A percentile compares a stretch with the other conserved stretches of the same genome.
These are phyloP conservation scores for Mycalesis mineus DNA, from an alignment of 2,888 invertebrate species.

Conservation along the genomic window DNA sequence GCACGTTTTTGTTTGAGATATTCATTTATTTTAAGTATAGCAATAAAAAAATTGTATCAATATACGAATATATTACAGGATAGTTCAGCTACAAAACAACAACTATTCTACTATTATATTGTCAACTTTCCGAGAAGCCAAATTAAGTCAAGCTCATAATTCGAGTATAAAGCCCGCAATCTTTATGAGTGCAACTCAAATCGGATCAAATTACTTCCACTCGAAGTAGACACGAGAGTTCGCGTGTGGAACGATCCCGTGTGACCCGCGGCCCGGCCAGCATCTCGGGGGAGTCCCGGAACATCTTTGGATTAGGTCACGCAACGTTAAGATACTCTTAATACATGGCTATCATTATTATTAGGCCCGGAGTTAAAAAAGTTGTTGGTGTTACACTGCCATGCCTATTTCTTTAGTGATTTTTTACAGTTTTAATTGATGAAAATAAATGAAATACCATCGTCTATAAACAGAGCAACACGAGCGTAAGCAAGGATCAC, in stretches of 20 bases:
- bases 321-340: conserved; percentile 10
- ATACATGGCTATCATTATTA: neutral
- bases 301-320: conserved; percentile 24
- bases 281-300: conserved; percentile 20
- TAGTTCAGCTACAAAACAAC: too few species aligned
- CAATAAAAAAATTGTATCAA: too few species aligned
- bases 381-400: too few species aligned
- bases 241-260: conserved; percentile 15
- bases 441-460: too few species aligned
- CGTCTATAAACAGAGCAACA: too few species aligned
- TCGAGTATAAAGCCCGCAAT: neutral
- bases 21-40: too few species aligned
- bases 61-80: too few species aligned
- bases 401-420: too few species aligned
- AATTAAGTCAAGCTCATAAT: neutral
- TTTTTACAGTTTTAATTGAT: too few species aligned
- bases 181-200: conserved; percentile 17
- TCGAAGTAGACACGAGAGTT: conserved; percentile 18
- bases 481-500: too few species aligned
- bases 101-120: neutral
- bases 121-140: neutral
- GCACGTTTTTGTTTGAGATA: too few species aligned
- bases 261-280: conserved; percentile 1
- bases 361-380: neutral
- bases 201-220: conserved; percentile 19